Conservation (phyloP, 1,140 invertebrate genomes). For the Macrotrachela quadricornifera region DNA sequence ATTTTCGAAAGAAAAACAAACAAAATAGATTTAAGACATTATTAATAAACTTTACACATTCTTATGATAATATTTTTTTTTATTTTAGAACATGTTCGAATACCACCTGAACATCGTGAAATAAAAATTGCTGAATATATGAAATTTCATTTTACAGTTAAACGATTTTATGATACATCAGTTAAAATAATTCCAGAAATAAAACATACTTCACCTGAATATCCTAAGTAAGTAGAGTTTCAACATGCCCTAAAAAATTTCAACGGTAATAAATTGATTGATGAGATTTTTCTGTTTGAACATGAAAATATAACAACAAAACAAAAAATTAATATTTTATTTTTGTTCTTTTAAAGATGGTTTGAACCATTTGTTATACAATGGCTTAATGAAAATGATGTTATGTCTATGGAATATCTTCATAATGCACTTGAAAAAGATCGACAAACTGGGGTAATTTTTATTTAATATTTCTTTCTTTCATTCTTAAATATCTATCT, state of each 20-base stretch:
- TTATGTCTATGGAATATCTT: conserved; percentile 91
- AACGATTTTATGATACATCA: conserved; percentile 95
- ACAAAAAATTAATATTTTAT: not conserved
- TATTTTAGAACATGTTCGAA: conserved; percentile 67
- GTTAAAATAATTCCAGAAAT: conserved; percentile 33
- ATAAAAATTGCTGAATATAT: conserved; percentile 97
- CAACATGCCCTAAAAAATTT: not conserved
- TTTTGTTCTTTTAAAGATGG: conserved; percentile 41
- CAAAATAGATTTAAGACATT: too few relatives aligned
- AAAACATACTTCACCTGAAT: conserved; percentile 1
- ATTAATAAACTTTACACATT: too few relatives aligned
- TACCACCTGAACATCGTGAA: conserved; percentile 37
- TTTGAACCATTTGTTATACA: conserved; percentile 99
- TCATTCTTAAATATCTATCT: not conserved
- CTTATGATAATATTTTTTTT: too few relatives aligned
- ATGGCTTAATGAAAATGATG: conserved; percentile 99
- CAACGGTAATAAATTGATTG: too few relatives aligned
- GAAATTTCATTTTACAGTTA: conserved; percentile 97
- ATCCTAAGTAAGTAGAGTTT: conserved; percentile 4
- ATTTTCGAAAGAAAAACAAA: not conserved
- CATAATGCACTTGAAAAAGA: conserved; percentile 94
- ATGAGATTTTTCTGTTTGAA: too few relatives aligned
- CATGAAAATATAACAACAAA: too few relatives aligned
- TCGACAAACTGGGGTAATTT: conserved; percentile 81
- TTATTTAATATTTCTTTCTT: not conserved